Conservation (phyloP, 2,797 vertebrate species). For the Myotis vivesi region DNA sequence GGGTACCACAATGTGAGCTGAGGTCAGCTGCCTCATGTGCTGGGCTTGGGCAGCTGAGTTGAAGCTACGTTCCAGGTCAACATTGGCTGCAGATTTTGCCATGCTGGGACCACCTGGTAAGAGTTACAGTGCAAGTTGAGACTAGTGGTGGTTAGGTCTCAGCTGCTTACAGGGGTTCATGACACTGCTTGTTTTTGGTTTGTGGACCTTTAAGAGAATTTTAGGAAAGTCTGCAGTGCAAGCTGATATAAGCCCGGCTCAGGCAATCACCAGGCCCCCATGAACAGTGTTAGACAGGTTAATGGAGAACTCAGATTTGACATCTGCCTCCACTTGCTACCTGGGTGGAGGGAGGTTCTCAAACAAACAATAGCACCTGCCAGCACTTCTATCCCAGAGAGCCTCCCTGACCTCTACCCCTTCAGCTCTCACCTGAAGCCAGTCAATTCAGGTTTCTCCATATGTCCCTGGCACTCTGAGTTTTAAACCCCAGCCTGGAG, state of each 20-base stretch:
- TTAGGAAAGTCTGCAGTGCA: not conserved
- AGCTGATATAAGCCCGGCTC: not conserved
- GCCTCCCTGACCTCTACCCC: too few species aligned
- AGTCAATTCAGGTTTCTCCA: not conserved
- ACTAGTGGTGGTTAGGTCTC: not conserved
- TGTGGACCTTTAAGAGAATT: not conserved
- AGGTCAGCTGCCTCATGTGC: not conserved
- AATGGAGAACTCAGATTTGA: not conserved
- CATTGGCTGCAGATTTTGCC: not conserved
- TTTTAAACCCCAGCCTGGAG: not conserved
- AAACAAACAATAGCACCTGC: not conserved
- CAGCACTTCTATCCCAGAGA: not conserved
- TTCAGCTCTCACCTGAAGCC: not conserved
- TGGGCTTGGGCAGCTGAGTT: not conserved
- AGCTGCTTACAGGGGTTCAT: not conserved
- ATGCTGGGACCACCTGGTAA: not conserved
- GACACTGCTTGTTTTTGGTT: not conserved
- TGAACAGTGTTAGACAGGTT: not conserved
- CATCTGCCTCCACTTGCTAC: not conserved
- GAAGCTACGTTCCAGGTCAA: not conserved
- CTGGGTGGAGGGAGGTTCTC: not conserved
- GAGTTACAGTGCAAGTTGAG: not conserved
- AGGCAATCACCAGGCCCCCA: not conserved
- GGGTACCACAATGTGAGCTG: not conserved
- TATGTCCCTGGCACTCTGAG: not conserved